A percentile compares a stretch with the other conserved stretches of the same genome.
Conservation (phyloP, 2,888 invertebrate genomes). For the Monoplex corrugatus region DNA sequence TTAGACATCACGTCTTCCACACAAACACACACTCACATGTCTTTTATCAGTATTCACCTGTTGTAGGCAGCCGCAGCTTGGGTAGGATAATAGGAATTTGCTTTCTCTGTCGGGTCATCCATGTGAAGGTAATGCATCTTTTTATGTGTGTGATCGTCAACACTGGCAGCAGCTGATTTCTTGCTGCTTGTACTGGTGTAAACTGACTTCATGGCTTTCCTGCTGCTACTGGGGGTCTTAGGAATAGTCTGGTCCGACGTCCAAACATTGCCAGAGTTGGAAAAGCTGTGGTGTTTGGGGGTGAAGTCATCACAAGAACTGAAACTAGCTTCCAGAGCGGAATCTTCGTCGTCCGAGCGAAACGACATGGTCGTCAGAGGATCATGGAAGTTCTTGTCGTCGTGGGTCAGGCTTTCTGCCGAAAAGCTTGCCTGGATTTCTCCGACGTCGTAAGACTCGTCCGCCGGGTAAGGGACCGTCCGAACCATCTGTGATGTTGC, state of each 20-base stretch:
- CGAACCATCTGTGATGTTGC: not conserved
- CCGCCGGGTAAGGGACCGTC: conserved; percentile 21
- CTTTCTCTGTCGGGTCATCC: not conserved
- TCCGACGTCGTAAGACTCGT: conserved; percentile 17
- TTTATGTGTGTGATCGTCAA: not conserved
- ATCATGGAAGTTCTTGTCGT: not conserved
- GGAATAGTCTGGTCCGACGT: not conserved
- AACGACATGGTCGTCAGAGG: conserved; percentile 23
- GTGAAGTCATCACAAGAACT: not conserved
- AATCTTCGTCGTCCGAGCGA: conserved; percentile 24
- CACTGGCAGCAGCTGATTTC: not conserved
- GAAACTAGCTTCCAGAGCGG: conserved; percentile 29
- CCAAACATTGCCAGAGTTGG: no score
- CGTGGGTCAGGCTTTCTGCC: conserved; percentile 15
- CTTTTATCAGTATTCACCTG: no score
- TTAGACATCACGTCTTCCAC: no score
- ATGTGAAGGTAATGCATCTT: not conserved
- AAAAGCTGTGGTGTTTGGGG: not conserved
- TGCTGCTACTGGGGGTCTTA: not conserved
- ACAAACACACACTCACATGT: no score
- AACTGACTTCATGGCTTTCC: not conserved
- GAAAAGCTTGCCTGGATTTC: conserved; percentile 48
- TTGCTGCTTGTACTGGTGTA: conserved; percentile 3
- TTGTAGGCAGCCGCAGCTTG: no score
- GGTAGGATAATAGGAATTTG: no score